A percentile compares a stretch with the other conserved stretches of the same genome.
Evolutionary conservation across 2,888 invertebrate species (phyloP).

Genomic region (Trichogramma dendrolimi): DNA sequence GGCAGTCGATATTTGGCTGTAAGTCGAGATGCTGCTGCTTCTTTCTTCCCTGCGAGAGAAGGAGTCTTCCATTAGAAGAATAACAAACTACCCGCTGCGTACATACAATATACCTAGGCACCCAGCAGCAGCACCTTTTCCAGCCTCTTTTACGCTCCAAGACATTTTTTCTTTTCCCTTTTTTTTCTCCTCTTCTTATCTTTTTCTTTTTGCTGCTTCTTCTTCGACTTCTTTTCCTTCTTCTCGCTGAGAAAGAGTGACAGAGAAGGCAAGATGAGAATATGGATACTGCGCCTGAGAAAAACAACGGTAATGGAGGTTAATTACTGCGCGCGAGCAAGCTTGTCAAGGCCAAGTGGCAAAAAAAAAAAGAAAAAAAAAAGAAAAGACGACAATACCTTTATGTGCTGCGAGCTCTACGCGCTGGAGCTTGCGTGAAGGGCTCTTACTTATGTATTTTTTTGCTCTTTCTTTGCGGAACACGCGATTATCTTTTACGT

Average conservation of each 20-base stretch:
- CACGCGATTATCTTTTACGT: too few relatives aligned
- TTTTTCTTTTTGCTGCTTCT: too few relatives aligned
- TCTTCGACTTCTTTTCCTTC: constrained; percentile 17
- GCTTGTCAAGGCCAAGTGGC: neutral
- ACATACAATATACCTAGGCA: constrained; percentile 31
- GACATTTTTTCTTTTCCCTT: too few relatives aligned
- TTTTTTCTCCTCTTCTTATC: too few relatives aligned
- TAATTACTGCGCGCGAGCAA: constrained; percentile 36
- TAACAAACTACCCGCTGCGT: constrained; percentile 32
- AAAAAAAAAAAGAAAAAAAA: constrained; percentile 5
- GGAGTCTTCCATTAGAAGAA: constrained; percentile 25
- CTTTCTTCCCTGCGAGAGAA: too few relatives aligned
- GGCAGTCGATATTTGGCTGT: too few relatives aligned
- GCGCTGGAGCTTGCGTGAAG: constrained; percentile 32
- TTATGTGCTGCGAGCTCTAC: constrained; percentile 25
- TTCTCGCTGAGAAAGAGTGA: neutral
- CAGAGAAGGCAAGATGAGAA: constrained; percentile 1
- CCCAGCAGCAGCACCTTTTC: constrained; percentile 21
- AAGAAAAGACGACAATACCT: constrained; percentile 9
- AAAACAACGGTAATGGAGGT: constrained; percentile 41
- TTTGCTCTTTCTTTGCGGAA: too few relatives aligned
- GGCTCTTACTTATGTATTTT: neutral
- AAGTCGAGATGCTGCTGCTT: too few relatives aligned
- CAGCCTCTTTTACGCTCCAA: too few relatives aligned
- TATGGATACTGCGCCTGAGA: constrained; percentile 19